A percentile compares a stretch with the other conserved stretches of the same genome.
These are phyloP conservation scores for Tupiocoris notatus DNA, from an alignment of 2,888 invertebrate genomes.

Conservation along the genomic window DNA sequence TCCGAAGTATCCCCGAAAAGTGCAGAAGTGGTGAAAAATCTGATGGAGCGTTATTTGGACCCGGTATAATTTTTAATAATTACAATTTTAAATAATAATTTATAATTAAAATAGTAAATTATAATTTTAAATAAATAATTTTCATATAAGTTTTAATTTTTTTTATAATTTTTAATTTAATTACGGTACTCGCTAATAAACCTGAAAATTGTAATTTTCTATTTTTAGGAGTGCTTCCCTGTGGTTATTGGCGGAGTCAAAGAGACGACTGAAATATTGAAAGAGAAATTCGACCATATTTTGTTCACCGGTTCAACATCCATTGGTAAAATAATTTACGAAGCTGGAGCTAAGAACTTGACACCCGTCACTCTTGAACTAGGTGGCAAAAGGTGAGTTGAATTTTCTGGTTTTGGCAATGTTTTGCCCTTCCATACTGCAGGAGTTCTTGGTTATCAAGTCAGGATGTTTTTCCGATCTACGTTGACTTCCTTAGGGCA, in stretches of 20 bases:
- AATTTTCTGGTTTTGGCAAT: background rate
- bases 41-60: conserved; percentile 85
- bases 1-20: conserved; percentile 81
- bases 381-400: conserved; percentile 72
- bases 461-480: too few species aligned
- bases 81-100: too few species aligned
- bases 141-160: too few species aligned
- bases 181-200: too few species aligned
- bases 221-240: conserved; percentile 71
- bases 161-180: too few species aligned
- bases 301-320: conserved; percentile 88
- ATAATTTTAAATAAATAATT: background rate
- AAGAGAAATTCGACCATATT: conserved; percentile 91
- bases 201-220: background rate
- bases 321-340: conserved; percentile 84
- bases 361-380: conserved; percentile 93
- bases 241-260: conserved; percentile 79
- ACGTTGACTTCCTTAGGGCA: too few species aligned
- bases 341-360: conserved; percentile 84
- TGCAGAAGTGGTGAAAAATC: conserved; percentile 68
- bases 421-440: too few species aligned
- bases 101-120: too few species aligned
- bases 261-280: conserved; percentile 82
- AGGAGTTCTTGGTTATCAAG: too few species aligned
- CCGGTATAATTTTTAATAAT: conserved; percentile 72